These are phyloP conservation scores for Acromyrmex charruanus DNA, from an alignment of 1,140 invertebrate genomes.

Conservation along the genomic window DNA sequence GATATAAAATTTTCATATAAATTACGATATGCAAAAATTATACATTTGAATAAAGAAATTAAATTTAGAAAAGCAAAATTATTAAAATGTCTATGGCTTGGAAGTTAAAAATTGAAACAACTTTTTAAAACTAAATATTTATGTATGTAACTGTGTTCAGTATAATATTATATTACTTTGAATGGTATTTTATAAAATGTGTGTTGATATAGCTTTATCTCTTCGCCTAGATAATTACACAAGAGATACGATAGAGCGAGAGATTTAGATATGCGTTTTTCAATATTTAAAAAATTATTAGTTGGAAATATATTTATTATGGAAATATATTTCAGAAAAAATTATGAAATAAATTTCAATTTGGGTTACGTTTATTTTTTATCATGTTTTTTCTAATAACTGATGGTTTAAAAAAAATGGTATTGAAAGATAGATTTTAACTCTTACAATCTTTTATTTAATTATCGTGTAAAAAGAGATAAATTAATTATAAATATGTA, in stretches of 20 bases:
- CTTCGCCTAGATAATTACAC: background rate
- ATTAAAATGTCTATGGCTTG: background rate
- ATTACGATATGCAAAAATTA: slow-evolving; percentile 2
- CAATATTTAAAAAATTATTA: background rate
- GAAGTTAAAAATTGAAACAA: background rate
- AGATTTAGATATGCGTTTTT: background rate
- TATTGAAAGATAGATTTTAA: background rate
- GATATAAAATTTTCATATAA: background rate
- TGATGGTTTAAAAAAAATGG: background rate
- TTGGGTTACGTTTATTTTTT: background rate
- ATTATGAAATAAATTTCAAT: background rate
- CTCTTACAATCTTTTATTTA: background rate
- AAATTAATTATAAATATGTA: background rate
- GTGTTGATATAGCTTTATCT: background rate
- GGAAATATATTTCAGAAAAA: background rate
- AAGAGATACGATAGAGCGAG: background rate
- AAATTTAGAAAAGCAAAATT: background rate
- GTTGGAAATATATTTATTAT: background rate
- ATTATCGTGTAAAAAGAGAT: background rate
- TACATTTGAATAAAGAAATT: slow-evolving; percentile 4
- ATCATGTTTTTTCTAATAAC: background rate
- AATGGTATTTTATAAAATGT: background rate
- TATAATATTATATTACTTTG: background rate
- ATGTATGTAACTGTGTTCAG: background rate
- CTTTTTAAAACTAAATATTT: background rate